Evolutionary conservation across 2,113 vertebrate genomes (phyloP), one percentile per base, ranked within the genome.

Genomic region (Hystrix cristata): DNA sequence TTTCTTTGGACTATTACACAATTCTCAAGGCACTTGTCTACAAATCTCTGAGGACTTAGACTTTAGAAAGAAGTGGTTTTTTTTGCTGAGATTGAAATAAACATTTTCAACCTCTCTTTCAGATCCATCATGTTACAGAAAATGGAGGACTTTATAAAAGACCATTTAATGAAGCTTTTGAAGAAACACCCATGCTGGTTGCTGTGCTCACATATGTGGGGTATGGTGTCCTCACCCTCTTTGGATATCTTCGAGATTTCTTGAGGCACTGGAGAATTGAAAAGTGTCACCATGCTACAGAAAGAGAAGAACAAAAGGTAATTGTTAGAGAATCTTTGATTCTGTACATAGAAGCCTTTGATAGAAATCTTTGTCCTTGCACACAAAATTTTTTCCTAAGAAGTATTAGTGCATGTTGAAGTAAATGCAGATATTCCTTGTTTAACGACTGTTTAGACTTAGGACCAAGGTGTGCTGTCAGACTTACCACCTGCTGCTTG

Each of bases 131-230:
- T 98, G 96, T 98, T 91, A 92, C 98, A 62, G 98, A 98, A 83
- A 99, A 99, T 98, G 98, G 99, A 96, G 99, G 98, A 78, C 97
- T 99, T 78, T 99, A 99, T 98, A 99, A 99, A 98, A 99, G 98
- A 95, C 99, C 99, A 1, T 99, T 99, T 94, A 98, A 98, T 86
- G 99, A 99, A 98, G 99, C 98, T 14, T 99, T 99, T 96, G 99
- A 99, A 98, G 99, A 99, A 98, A 99, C 99, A 0, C 99, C 99
- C 0, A 99, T 99, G 95, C 98, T 99, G 96, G 99, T 99, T 95
- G 99, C 99, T 7, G 99, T 99, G 95, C 99, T 99, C 96, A 99
- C 99, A 27, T 99, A 99, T 1, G 99, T 99, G 98, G 99, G 99
- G 31, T 99, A 99, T 1, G 99, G 99, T 79, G 99, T 99, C 85